These are phyloP conservation scores for Rhagoletis zephyria DNA, from an alignment of 1,140 invertebrate species.

Conservation along the genomic window DNA sequence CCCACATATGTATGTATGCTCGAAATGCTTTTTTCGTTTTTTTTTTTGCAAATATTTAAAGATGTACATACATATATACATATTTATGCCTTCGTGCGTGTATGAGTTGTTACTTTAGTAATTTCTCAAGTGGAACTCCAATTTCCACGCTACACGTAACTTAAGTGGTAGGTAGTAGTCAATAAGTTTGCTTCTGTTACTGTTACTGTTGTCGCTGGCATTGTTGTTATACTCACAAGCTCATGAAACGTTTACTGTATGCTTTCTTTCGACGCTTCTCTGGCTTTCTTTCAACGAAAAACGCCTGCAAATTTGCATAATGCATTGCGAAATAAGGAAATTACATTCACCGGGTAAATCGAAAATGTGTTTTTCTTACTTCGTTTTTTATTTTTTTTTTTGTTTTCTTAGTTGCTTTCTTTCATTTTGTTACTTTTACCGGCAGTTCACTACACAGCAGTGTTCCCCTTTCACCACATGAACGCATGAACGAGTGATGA, in stretches of 20 bases:
- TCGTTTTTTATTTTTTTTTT: slow-evolving; percentile 9
- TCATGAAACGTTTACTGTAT: slow-evolving; percentile 45
- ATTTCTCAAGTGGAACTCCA: slow-evolving; percentile 47
- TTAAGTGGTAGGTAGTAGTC: background rate
- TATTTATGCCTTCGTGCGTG: background rate
- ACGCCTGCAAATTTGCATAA: slow-evolving; percentile 50
- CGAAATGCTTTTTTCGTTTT: too few species aligned
- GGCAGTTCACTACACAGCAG: background rate
- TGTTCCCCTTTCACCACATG: background rate
- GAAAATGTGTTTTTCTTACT: background rate
- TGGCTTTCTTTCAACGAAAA: slow-evolving; percentile 37
- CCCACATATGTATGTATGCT: background rate
- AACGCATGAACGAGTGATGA: background rate
- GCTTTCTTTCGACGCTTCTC: slow-evolving; percentile 47
- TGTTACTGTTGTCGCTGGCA: background rate
- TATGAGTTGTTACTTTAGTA: background rate
- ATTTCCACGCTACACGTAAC: slow-evolving; percentile 43
- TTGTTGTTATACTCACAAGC: background rate
- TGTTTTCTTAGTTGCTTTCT: background rate
- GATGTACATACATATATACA: too few species aligned
- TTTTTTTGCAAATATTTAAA: too few species aligned
- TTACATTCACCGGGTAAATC: slow-evolving; percentile 48
- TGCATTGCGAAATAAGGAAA: slow-evolving; percentile 51
- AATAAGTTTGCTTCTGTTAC: background rate
- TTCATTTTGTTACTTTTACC: background rate